Evolutionary conservation across 2,888 invertebrate genomes (phyloP).

Genomic region (Synergus japonicus): DNA sequence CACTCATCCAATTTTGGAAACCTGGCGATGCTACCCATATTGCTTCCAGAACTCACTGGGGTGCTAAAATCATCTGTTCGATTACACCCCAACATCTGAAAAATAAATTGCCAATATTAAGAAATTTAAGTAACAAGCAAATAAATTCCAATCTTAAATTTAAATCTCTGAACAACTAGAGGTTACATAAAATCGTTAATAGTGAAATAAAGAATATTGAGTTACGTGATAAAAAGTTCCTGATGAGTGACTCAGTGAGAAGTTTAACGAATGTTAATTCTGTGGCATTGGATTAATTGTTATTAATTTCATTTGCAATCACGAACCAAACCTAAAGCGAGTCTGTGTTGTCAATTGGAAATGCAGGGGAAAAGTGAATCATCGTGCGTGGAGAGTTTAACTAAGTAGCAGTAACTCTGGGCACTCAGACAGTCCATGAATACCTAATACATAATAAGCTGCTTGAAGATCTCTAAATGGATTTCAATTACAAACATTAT

Average conservation of each 20-base stretch:
- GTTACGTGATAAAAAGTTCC: background rate
- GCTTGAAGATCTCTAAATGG: background rate
- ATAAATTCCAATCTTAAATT: background rate
- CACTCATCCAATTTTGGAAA: slow-evolving; percentile 96
- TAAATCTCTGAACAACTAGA: background rate
- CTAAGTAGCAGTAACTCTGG: slow-evolving; percentile 51
- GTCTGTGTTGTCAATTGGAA: slow-evolving; percentile 63
- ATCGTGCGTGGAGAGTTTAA: slow-evolving; percentile 62
- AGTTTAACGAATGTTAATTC: slow-evolving; percentile 22
- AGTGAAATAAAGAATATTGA: background rate
- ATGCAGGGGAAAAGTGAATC: slow-evolving; percentile 61
- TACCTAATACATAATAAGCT: slow-evolving; percentile 3
- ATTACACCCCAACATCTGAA: slow-evolving; percentile 71
- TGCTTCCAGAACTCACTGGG: slow-evolving; percentile 71
- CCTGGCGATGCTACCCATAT: slow-evolving; percentile 73
- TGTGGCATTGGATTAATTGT: slow-evolving; percentile 28
- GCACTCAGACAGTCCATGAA: slow-evolving; percentile 13
- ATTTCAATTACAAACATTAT: background rate
- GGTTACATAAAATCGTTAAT: background rate
- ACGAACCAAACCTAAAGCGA: slow-evolving; percentile 45
- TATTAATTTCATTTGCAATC: slow-evolving; percentile 30
- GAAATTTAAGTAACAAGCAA: background rate
- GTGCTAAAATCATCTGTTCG: slow-evolving; percentile 70
- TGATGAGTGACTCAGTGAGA: background rate
- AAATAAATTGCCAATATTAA: slow-evolving; percentile 33